phyloP scores from a whole-genome alignment of 1,140 invertebrate genomes.

The Neodiprion lecontei region DNA sequence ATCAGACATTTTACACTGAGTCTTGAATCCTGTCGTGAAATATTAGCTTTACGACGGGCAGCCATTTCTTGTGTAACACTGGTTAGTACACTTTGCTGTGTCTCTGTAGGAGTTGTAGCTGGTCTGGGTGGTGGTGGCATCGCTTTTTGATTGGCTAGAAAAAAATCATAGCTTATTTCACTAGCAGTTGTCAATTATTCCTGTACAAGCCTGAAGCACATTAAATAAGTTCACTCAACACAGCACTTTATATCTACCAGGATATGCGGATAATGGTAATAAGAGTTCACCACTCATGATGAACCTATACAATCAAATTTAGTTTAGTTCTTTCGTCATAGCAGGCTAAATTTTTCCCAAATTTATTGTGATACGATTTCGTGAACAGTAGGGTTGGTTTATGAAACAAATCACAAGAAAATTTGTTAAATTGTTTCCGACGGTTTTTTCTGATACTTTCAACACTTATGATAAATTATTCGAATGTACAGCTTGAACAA shows the following conservation, averaged over 20 bases:
- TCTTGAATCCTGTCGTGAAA: slow-evolving; percentile 76
- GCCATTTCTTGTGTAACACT: slow-evolving; percentile 68
- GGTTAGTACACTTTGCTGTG: slow-evolving; percentile 61
- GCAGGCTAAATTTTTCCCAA: too few relatives aligned
- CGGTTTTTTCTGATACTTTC: too few relatives aligned
- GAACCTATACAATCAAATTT: too few relatives aligned
- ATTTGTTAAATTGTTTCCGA: too few relatives aligned
- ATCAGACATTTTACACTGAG: slow-evolving; percentile 89
- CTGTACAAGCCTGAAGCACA: neutral
- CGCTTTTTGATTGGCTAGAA: slow-evolving; percentile 56
- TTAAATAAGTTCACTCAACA: slow-evolving; percentile 1
- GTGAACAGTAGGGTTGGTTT: too few relatives aligned
- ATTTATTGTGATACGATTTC: too few relatives aligned
- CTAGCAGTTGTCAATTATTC: neutral
- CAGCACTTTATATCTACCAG: neutral
- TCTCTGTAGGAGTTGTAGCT: slow-evolving; percentile 55
- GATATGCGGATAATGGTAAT: neutral
- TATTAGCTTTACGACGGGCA: slow-evolving; percentile 65
- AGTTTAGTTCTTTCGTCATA: too few relatives aligned
- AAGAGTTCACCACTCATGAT: too few relatives aligned
- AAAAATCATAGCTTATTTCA: slow-evolving; percentile 20
- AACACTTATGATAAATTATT: too few relatives aligned
- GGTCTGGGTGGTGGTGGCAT: slow-evolving; percentile 39
- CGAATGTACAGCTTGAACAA: too few relatives aligned
- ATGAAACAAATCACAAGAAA: too few relatives aligned